Conservation (phyloP, 2,888 invertebrate genomes). For the Abrostola triplasia region DNA sequence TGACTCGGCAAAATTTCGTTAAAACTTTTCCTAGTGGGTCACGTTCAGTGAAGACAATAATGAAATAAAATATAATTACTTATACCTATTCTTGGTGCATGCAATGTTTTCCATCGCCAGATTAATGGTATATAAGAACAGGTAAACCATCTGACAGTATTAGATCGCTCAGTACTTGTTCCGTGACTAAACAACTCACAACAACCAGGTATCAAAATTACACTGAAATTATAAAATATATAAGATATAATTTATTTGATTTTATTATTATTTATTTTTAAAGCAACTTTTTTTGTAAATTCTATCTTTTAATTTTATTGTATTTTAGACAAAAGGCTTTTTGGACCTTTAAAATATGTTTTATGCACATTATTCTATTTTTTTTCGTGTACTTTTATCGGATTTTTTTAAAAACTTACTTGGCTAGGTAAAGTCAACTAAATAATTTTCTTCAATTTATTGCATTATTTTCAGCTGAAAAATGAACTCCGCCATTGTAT, state of each 20-base stretch:
- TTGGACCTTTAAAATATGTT: too few relatives aligned
- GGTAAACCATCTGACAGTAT: background rate
- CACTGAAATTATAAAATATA: background rate
- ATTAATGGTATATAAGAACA: slow-evolving; percentile 43
- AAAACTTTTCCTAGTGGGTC: slow-evolving; percentile 20
- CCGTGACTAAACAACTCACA: slow-evolving; percentile 18
- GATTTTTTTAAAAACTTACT: too few relatives aligned
- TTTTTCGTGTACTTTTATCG: too few relatives aligned
- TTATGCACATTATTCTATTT: too few relatives aligned
- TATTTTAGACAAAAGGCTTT: too few relatives aligned
- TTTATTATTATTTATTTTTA: too few relatives aligned
- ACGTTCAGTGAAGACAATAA: slow-evolving; percentile 34
- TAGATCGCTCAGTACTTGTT: slow-evolving; percentile 24
- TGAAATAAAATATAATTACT: slow-evolving; percentile 27
- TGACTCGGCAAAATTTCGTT: slow-evolving; percentile 7
- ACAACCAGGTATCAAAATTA: slow-evolving; percentile 22
- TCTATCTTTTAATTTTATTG: too few relatives aligned
- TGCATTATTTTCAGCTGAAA: slow-evolving; percentile 30
- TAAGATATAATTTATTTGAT: too few relatives aligned
- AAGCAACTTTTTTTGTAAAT: too few relatives aligned
- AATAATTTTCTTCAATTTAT: background rate
- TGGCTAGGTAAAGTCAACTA: too few relatives aligned
- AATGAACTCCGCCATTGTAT: slow-evolving; percentile 59
- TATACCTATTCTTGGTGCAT: background rate
- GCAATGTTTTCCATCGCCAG: slow-evolving; percentile 21